These are phyloP conservation scores for Nomada fabriciana DNA, from an alignment of 2,888 invertebrate species.

Conservation along the genomic window DNA sequence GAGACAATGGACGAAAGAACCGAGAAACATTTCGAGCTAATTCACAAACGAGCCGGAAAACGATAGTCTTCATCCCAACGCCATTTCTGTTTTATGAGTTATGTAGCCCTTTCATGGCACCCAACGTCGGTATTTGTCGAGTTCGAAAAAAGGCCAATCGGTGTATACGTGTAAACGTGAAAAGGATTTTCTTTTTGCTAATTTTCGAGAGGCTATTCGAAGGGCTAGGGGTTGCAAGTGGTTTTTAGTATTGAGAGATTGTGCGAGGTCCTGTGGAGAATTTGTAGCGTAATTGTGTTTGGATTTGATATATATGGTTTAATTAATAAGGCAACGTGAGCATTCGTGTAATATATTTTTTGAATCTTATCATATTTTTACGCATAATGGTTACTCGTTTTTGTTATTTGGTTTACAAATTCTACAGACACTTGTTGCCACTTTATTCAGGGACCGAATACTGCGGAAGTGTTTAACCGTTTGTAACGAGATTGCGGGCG, in stretches of 20 bases:
- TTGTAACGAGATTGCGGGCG: no score
- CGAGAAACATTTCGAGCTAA: constrained; percentile 33
- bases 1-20: constrained; percentile 46
- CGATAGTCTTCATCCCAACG: not conserved
- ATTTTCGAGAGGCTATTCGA: not conserved
- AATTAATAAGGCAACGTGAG: no score
- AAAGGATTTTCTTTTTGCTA: not conserved
- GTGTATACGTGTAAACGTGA: not conserved
- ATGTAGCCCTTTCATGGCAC: no score
- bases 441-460: no score
- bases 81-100: constrained; percentile 56
- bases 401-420: no score
- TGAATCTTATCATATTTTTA: no score
- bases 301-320: not conserved
- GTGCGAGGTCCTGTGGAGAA: not conserved
- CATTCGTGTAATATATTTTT: no score
- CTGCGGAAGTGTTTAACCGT: no score
- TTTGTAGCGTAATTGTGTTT: not conserved
- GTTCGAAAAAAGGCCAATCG: constrained; percentile 20
- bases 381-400: no score
- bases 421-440: no score
- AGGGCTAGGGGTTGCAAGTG: not conserved
- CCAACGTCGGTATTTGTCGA: constrained; percentile 39
- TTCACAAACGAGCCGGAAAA: constrained; percentile 38
- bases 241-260: not conserved